These are phyloP conservation scores for Eulemur coronatus DNA, from an alignment of 2,797 vertebrate genomes.

Conservation along the genomic window DNA sequence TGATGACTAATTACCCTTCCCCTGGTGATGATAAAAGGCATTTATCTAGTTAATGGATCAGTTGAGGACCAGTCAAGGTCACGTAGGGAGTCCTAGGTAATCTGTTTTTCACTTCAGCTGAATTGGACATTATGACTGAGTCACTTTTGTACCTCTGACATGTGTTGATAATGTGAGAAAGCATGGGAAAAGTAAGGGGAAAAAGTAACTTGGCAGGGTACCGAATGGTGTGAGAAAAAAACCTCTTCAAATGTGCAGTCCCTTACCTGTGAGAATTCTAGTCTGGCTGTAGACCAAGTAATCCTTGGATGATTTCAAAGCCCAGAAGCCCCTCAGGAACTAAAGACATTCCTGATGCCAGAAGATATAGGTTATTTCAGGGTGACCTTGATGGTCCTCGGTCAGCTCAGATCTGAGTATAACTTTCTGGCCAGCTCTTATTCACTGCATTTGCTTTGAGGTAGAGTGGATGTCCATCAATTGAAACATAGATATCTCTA, in stretches of 20 bases:
- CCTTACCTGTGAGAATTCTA: background rate
- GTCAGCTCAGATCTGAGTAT: conserved; percentile 9
- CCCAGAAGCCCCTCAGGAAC: conserved; percentile 14
- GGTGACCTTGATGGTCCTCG: conserved; percentile 54
- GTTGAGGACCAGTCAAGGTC: conserved; percentile 72
- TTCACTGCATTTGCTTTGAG: background rate
- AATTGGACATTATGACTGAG: background rate
- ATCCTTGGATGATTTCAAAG: conserved; percentile 27
- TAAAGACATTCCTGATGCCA: conserved; percentile 31
- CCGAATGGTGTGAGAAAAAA: conserved; percentile 13
- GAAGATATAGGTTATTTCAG: conserved; percentile 21
- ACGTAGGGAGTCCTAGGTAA: conserved; percentile 38
- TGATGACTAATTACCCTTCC: conserved; percentile 61
- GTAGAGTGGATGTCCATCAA: background rate
- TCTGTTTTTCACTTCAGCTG: conserved; percentile 20
- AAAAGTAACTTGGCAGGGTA: background rate
- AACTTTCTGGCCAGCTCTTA: background rate
- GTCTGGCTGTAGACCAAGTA: background rate
- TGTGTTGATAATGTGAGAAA: conserved; percentile 41
- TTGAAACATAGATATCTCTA: background rate
- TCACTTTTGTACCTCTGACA: conserved; percentile 55
- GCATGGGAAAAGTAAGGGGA: background rate
- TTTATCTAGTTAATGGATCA: conserved; percentile 70
- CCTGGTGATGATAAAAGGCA: conserved; percentile 41
- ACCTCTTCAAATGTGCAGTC: background rate